Evolutionary conservation across 2,888 invertebrate species (phyloP), one percentile per base, ranked within the genome.

Genomic region (Noctua janthina): DNA sequence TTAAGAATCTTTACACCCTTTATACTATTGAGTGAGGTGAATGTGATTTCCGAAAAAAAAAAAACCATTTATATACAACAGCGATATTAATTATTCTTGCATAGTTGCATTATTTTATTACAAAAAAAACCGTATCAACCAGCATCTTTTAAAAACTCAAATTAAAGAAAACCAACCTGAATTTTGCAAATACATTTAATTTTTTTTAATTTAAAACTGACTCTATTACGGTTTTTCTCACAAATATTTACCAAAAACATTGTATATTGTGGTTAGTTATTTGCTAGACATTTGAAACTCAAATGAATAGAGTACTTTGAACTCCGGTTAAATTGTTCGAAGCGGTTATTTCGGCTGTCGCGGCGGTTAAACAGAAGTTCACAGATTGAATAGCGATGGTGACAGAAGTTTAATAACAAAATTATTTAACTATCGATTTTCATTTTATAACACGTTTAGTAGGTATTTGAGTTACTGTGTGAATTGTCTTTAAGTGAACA

Each of bases 281-380:
- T 62, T 62, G 17, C 46, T 29, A 64, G 71, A 82, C 15, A 72
- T 86, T 83, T 82, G 68, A 59, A 73, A 83, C 23, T 56, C 64
- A 83, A 77, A 82, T 72, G 39, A 86, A 84, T 73, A 10, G 51
- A 72, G 87, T 68, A 74, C 84, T 68, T 59, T 78, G 71, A 87
- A 87, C 74, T 79, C 64, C 7, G 17, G 67, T 84, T 87, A 74
- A 87, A 83, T 87, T 74, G 74, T 74, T 84, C 67, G 46, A 20
- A 39, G 67, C 54, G 15, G 84, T 87, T 83, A 74, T 84, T 86
- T 83, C 35, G 70, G 56, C 56, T 78, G 56, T 64, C 87, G 84
- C 86, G 82, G 78, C 62, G 80, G 79, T 77, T 79, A 79, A 82
- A 81, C 83, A 82, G 86, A 74, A 29, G 67, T 74, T 71, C 29